Conservation (phyloP, 2,888 invertebrate species). For the Sphaerophoria taeniata region DNA sequence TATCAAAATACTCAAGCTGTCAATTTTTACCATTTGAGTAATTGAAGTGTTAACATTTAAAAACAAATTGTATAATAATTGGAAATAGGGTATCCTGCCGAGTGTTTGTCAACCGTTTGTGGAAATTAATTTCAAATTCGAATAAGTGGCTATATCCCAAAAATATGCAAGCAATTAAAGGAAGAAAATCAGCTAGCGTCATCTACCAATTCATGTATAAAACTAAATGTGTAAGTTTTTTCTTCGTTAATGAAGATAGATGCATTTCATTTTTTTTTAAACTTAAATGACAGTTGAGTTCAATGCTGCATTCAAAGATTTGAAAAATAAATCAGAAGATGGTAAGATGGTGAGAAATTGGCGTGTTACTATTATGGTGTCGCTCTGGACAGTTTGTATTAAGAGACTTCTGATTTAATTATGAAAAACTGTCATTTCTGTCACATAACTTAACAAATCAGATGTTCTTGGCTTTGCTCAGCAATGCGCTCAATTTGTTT, state of each 20-base stretch:
- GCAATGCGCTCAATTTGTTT: no score
- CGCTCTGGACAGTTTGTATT: neutral
- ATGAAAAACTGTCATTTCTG: no score
- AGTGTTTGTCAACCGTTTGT: no score
- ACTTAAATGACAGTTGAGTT: neutral
- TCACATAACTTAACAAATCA: no score
- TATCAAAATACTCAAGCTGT: no score
- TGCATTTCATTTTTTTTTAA: neutral
- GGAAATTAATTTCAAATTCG: neutral
- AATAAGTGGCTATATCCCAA: neutral
- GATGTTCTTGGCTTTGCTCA: no score
- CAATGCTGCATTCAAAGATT: neutral
- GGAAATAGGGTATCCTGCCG: no score
- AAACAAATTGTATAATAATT: no score
- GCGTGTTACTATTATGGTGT: neutral
- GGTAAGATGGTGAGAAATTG: no score
- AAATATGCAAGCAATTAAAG: slow-evolving; percentile 1
- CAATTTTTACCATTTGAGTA: no score
- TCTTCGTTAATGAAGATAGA: neutral
- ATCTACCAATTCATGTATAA: neutral
- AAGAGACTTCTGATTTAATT: neutral
- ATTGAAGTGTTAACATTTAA: no score
- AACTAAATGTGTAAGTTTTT: neutral
- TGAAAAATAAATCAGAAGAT: neutral
- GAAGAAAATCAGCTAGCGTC: neutral